These are phyloP conservation scores for Chloebia gouldiae DNA, from an alignment of 2,113 vertebrate species.

Conservation along the genomic window DNA sequence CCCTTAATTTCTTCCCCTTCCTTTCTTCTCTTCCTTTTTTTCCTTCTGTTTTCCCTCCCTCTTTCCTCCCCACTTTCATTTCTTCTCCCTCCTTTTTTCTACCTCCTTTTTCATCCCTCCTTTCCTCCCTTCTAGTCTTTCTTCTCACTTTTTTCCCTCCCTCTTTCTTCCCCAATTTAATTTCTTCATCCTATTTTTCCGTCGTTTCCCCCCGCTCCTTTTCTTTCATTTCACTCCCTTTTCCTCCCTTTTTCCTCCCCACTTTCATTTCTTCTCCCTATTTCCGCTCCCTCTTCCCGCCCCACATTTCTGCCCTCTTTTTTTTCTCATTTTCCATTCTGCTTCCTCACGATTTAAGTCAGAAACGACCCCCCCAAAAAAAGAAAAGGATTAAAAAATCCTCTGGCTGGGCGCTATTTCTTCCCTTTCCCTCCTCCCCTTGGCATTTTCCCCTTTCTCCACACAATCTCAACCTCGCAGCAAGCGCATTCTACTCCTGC, in stretches of 20 bases:
- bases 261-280: background rate
- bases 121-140: too few species aligned
- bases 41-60: background rate
- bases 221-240: background rate
- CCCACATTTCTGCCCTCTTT: background rate
- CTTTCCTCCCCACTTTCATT: background rate
- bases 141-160: background rate
- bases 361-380: background rate
- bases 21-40: background rate
- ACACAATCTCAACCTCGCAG: background rate
- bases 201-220: too few species aligned
- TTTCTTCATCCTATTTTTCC: background rate
- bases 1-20: background rate
- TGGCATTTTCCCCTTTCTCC: background rate
- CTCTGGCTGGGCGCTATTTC: background rate
- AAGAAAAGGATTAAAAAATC: background rate
- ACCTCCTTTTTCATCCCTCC: background rate
- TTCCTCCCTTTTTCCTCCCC: background rate
- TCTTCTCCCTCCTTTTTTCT: background rate
- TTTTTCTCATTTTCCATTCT: background rate
- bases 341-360: background rate
- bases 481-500: slow-evolving; percentile 68
- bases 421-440: background rate
- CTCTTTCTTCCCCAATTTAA: rapidly evolving
- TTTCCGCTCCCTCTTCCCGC: too few species aligned